Evolutionary conservation across 2,888 invertebrate species (phyloP).

Genomic region (Philhelius pedissequus): DNA sequence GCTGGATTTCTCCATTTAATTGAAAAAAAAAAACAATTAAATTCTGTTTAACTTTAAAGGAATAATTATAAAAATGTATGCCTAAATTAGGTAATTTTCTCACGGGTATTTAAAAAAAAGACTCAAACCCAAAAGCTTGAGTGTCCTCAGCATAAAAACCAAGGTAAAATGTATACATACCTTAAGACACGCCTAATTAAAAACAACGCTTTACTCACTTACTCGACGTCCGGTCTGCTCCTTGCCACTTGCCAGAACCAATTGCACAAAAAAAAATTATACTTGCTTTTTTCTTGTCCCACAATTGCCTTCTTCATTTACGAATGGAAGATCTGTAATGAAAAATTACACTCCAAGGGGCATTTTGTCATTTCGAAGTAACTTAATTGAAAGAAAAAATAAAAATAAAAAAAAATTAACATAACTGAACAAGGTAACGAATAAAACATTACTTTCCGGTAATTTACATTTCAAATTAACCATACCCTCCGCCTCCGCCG

Average conservation of each 20-base stretch:
- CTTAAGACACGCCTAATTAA: not conserved
- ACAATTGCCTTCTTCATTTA: not conserved
- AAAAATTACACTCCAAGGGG: not conserved
- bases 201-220: not conserved
- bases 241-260: not conserved
- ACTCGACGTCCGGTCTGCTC: not conserved
- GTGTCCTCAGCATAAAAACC: not conserved
- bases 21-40: too few species aligned
- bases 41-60: too few species aligned
- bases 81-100: not conserved
- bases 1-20: too few species aligned
- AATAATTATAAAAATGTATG: not conserved
- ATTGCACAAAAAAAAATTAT: not conserved
- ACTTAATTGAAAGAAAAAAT: too few species aligned
- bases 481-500: constrained; percentile 8
- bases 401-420: constrained; percentile 1
- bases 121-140: too few species aligned
- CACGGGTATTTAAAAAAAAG: not conserved
- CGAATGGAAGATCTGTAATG: not conserved
- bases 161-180: not conserved
- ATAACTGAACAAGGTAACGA: not conserved
- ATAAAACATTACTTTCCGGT: constrained; percentile 30
- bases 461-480: constrained; percentile 39
- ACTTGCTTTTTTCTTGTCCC: not conserved
- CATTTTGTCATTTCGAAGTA: not conserved